These are phyloP conservation scores for Platycheirus albimanus DNA, from an alignment of 2,888 invertebrate genomes.

Conservation along the genomic window DNA sequence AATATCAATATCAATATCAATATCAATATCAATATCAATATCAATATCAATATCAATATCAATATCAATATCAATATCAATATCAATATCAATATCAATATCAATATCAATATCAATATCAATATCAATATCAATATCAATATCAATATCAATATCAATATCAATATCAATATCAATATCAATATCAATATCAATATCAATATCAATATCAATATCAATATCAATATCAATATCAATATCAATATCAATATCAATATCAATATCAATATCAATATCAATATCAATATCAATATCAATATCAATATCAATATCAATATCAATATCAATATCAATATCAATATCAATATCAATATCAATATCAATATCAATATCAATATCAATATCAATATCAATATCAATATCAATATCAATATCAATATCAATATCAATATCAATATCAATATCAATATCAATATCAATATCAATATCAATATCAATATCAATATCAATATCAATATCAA, in stretches of 20 bases:
- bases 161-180: no score
- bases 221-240: no score
- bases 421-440: slow-evolving; percentile 6
- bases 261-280: slow-evolving; percentile 6
- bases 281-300: no score
- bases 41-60: no score
- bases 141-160: slow-evolving; percentile 6
- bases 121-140: slow-evolving; percentile 1
- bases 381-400: slow-evolving; percentile 6
- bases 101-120: no score
- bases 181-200: slow-evolving; percentile 6
- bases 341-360: no score
- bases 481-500: slow-evolving; percentile 6
- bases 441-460: slow-evolving; percentile 6
- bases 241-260: slow-evolving; percentile 6
- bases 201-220: slow-evolving; percentile 6
- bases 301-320: slow-evolving; percentile 6
- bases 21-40: slow-evolving; percentile 2
- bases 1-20: neutral
- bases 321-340: slow-evolving; percentile 6
- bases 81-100: slow-evolving; percentile 6
- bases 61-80: no score
- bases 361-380: slow-evolving; percentile 6
- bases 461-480: neutral
- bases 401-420: no score